Base-by-base conservation (phyloP, 2,797 vertebrate species). In the Pseudomugil tenellus region DNA sequence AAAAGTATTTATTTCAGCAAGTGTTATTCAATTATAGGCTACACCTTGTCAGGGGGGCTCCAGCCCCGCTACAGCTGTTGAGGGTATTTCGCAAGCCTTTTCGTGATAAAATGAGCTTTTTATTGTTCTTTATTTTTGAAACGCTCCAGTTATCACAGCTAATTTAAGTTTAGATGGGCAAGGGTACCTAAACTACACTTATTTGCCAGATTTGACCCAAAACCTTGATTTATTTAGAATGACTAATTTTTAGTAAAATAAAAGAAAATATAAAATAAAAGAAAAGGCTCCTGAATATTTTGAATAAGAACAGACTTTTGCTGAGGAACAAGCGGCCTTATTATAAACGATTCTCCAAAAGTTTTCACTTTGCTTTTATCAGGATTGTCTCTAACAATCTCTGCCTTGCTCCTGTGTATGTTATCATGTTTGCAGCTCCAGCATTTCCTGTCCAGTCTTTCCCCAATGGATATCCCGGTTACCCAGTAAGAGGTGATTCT, bases 381-480 rank as follows among this genome's bases (percentile, higher is more conserved):
- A 23, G n/a, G 3, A 6, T 48, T n/a, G n/a, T 43, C 19, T n/a
- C n/a, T 2, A 43, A 10, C 17, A 21, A n/a, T 57, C 12, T 25
- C 19, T 25, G 12, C 19, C 12, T 23, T 21, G 53, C 53, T 19
- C 56, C 4, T 37, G 39, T 57, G 74, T 48, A 41, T 37, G 16
- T 46, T 14, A 21, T 66, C n/a, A 60, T 83, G 35, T 70, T 70
- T 86, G 14, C 85, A 98, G 97, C 92, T 91, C 93, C 96, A 87
- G 96, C 93, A 8, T 98, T 97, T 83, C 94, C 95, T 1, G 91
- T 96, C 63, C 95, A 96, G 86, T 94, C 94, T 61, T 96, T 98
- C 88, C 96, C 97, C 72, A 99, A 99, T 26, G 98, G 98, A 71
- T 99, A 97, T 78, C 96, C 94, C 43, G 96, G 94, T 85, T 98